Base-by-base conservation (phyloP, 1,140 invertebrate species). In the Leptinotarsa defecta region DNA sequence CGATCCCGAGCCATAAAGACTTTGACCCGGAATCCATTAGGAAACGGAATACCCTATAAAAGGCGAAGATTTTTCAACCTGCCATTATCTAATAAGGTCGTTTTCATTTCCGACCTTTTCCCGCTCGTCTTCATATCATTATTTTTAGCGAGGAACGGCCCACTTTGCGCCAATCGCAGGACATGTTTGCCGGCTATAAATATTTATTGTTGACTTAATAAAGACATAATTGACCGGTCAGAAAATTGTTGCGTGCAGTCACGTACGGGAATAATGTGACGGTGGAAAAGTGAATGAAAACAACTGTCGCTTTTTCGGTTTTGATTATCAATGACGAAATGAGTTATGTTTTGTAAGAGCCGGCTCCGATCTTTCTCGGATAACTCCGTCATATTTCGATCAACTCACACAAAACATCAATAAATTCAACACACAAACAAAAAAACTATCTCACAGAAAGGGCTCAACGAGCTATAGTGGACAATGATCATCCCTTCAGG, bases 131-230 rank as follows among this genome's bases (percentile, higher is more conserved):
- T 43, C 34, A 43, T 43, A 43, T 43, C 34, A 43, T 43, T 43
- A 43, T 43, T 43, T 43, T 43, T 43, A 43, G 34, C 34, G 34
- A 43, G 34, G 8, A 43, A 43, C 34, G 34, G 34, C 34, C 34
- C 34, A 43, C 34, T 43, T 43, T 43, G 34, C 34, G 34, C 34
- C 34, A 43, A 43, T 57, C n/a, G 52, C 52, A 57, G 52, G 52
- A 17, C n/a, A 57, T 19, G 52, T 57, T 57, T 57, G n/a, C 52
- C 52, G 13, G 52, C 52, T 17, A 57, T 57, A 57, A 57, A 57
- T 57, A 57, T 57, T 57, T 57, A 57, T 57, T 57, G 52, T 57
- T 57, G 52, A 57, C 52, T 57, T 57, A 57, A 57, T 57, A 57
- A 19, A 57, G 52, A 57, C 52, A 19, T 57, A 57, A 57, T 57